Evolutionary conservation across 2,888 invertebrate species (phyloP).

Genomic region (Agrotis exclamationis): DNA sequence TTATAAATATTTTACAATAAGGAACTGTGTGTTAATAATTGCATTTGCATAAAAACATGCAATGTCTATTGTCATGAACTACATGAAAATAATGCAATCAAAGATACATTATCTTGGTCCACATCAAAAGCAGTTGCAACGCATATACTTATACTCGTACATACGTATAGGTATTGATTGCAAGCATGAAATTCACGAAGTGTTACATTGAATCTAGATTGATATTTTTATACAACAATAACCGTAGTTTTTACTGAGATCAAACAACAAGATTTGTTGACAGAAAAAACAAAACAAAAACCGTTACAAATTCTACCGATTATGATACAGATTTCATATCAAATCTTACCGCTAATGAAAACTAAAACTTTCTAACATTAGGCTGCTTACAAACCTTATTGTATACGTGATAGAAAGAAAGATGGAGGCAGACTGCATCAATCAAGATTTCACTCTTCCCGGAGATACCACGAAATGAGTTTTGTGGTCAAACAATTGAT

Average conservation of each 20-base stretch:
- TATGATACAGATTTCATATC: slow-evolving; percentile 45
- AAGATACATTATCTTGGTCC: background rate
- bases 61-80: background rate
- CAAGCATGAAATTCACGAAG: background rate
- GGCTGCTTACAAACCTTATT: slow-evolving; percentile 59
- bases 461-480: slow-evolving; percentile 84
- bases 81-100: slow-evolving; percentile 2
- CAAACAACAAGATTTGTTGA: slow-evolving; percentile 2
- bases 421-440: slow-evolving; percentile 67
- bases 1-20: slow-evolving; percentile 15
- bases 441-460: slow-evolving; percentile 81
- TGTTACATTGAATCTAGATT: background rate
- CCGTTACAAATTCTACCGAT: slow-evolving; percentile 14
- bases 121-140: background rate
- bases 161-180: background rate
- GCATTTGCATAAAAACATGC: slow-evolving; percentile 33
- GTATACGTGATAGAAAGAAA: slow-evolving; percentile 67
- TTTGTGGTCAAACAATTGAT: slow-evolving; percentile 88
- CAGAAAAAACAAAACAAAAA: slow-evolving; percentile 1
- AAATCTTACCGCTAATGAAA: slow-evolving; percentile 53
- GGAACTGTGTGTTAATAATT: slow-evolving; percentile 26
- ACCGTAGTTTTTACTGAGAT: background rate
- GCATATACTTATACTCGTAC: background rate
- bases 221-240: background rate
- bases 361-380: slow-evolving; percentile 65